phyloP scores from a whole-genome alignment of 2,888 invertebrate species.

The Melangyna quadrimaculata region DNA sequence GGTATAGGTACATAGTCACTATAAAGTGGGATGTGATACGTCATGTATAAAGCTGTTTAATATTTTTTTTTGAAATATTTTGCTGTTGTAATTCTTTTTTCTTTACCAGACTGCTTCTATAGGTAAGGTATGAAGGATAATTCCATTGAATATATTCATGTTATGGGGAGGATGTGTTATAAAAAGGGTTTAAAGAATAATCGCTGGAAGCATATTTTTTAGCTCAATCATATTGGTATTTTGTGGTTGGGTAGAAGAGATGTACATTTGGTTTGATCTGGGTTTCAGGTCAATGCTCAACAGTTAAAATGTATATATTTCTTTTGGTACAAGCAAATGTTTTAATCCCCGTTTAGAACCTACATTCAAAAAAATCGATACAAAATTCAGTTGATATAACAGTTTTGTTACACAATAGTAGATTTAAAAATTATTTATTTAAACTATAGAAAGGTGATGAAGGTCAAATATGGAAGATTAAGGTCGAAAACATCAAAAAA shows the following conservation, averaged over 20 bases:
- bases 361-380: too few species aligned
- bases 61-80: constrained; percentile 2
- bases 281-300: background rate
- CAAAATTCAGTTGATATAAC: too few species aligned
- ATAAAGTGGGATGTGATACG: background rate
- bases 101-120: background rate
- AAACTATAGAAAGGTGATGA: too few species aligned
- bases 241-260: background rate
- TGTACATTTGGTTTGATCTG: background rate
- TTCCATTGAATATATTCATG: background rate
- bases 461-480: too few species aligned
- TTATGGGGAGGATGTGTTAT: background rate
- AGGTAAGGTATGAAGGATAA: background rate
- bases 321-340: background rate
- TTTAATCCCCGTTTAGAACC: background rate
- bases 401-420: too few species aligned
- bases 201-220: background rate
- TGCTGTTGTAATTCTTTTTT: background rate
- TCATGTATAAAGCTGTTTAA: constrained; percentile 1
- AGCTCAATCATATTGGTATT: background rate
- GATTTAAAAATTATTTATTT: too few species aligned
- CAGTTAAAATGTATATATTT: too few species aligned
- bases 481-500: too few species aligned
- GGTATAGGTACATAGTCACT: background rate
- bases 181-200: background rate